A percentile compares a stretch with the other conserved stretches of the same genome.
phyloP scores from a whole-genome alignment of 2,113 vertebrate genomes.

The Ptychochromis oligacanthus region DNA sequence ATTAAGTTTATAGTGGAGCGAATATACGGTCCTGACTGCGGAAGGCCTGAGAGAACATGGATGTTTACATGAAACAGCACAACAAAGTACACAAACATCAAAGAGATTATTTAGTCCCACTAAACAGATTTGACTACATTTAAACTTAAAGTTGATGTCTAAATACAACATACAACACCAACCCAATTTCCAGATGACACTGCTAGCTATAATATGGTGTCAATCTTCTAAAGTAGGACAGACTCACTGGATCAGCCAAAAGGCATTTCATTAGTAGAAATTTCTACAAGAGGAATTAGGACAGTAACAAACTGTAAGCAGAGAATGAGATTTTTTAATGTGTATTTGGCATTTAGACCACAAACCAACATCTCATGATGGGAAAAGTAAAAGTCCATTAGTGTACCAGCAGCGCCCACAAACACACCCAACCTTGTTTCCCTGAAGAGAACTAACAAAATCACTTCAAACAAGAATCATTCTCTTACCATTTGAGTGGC shows the following conservation, averaged over 20 bases:
- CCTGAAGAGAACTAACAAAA: background rate
- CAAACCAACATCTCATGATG: background rate
- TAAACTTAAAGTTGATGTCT: background rate
- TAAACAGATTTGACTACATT: background rate
- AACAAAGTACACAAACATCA: background rate
- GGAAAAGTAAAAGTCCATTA: background rate
- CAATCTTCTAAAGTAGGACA: background rate
- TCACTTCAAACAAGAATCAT: background rate
- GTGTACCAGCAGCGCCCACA: background rate
- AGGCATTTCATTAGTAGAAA: background rate
- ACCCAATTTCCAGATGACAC: background rate
- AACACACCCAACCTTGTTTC: background rate
- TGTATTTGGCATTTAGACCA: background rate
- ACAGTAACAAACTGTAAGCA: background rate
- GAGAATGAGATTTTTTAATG: background rate
- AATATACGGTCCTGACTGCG: background rate
- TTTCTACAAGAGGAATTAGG: background rate
- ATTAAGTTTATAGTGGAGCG: background rate
- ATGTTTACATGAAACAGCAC: background rate
- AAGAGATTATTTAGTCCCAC: background rate
- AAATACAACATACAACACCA: background rate
- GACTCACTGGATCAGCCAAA: background rate
- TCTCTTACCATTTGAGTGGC: conserved; percentile 92
- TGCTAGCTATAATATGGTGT: background rate
- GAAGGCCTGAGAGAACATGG: fast-evolving